Base-by-base conservation (phyloP, 2,113 vertebrate species). In the Nothobranchius kuhntae region DNA sequence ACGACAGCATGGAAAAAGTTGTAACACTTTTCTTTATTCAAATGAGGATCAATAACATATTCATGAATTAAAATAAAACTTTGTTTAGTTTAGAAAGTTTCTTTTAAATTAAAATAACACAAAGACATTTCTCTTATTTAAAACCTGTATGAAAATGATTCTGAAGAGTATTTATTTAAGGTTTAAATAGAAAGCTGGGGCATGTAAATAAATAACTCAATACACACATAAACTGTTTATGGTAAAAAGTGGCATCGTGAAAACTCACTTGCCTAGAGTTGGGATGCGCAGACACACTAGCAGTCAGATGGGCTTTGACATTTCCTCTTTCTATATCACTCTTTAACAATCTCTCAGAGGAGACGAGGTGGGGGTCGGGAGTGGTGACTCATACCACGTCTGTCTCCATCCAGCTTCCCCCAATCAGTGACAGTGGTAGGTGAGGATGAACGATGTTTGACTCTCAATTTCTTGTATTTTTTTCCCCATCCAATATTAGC, bases 351-450 rank as follows among this genome's bases (percentile, higher is more conserved):
- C 61, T 68, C 74, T 75, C 80, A 62, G 61, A 76, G 82, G 65
- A 74, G 51, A 15, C 11, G 71, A 73, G 66, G 55, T 47, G 66
- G 73, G 60, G 66, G 65, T 60, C 44, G 47, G 12, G n/a, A 56
- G 40, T 12, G 82, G 48, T 91, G 91, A 93, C 80, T 91, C 90
- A 90, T 76, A 53, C 54, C 2, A 47, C 71, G 63, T 73, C 80
- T 80, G 66, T 74, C 75, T 86, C 78, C 61, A 77, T 80, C 69
- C 68, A 52, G 73, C 79, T 78, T 83, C 82, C 61, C 15, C 46
- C 51, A 69, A 59, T 77, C 80, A 59, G 69, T 71, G 55, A 64
- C 48, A 56, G 56, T 13, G 51, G 52, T 65, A 75, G 55, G 64
- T 54, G 54, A 59, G 9, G 55, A 71, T 24, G 72, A 76, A 71